phyloP scores from a whole-genome alignment of 1,140 invertebrate species.

The Trichonephila clavipes region DNA sequence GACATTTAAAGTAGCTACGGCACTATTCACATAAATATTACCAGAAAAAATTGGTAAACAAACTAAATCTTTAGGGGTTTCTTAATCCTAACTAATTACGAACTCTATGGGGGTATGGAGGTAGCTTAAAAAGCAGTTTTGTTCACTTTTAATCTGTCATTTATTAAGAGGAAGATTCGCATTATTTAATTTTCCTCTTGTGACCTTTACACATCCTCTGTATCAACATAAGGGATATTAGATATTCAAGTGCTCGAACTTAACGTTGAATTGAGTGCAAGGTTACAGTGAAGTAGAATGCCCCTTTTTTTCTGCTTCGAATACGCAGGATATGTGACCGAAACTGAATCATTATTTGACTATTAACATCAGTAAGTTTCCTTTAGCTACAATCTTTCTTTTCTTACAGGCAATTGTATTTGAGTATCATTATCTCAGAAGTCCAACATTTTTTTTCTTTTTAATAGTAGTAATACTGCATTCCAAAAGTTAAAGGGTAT shows the following conservation, averaged over 20 bases:
- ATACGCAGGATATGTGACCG: not conserved
- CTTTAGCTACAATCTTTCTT: not conserved
- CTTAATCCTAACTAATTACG: not conserved
- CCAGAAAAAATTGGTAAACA: not conserved
- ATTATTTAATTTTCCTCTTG: not conserved
- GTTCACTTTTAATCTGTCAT: not conserved
- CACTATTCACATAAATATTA: not conserved
- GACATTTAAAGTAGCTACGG: too few relatives aligned
- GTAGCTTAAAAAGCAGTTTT: not conserved
- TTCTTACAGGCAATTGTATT: not conserved
- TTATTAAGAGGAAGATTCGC: not conserved
- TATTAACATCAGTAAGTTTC: not conserved
- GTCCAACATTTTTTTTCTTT: not conserved
- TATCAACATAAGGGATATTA: not conserved
- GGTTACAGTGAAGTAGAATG: not conserved
- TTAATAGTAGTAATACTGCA: not conserved
- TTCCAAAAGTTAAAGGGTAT: not conserved
- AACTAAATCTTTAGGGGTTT: too few relatives aligned
- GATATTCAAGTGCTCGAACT: not conserved
- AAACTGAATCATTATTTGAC: not conserved
- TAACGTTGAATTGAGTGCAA: not conserved
- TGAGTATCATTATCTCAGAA: not conserved
- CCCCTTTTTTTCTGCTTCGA: not conserved
- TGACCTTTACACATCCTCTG: not conserved
- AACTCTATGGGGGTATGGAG: not conserved